A percentile compares a stretch with the other conserved stretches of the same genome.
phyloP scores from a whole-genome alignment of 2,797 vertebrate genomes.

The Aphelocoma californica region DNA sequence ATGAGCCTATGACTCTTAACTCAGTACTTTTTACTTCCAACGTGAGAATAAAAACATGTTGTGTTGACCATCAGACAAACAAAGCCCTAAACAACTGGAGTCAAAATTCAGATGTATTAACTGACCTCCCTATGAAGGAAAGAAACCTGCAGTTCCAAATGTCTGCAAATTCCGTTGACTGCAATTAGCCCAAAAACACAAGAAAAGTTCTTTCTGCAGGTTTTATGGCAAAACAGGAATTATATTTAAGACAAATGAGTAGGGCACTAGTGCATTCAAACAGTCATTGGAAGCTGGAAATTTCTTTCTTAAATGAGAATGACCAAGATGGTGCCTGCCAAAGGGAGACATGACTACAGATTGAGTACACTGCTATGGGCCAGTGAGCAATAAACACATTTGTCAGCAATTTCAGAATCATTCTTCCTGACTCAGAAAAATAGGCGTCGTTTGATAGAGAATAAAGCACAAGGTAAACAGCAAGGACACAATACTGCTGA shows the following conservation, averaged over 20 bases:
- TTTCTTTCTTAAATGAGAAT: neutral
- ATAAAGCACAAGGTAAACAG: neutral
- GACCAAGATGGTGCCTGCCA: neutral
- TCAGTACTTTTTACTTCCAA: neutral
- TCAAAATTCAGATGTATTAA: neutral
- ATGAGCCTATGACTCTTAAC: neutral
- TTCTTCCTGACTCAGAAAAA: neutral
- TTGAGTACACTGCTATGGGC: accelerated
- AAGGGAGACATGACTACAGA: neutral
- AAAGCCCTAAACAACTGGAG: neutral
- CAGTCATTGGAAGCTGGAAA: neutral
- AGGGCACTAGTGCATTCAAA: neutral
- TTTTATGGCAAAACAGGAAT: neutral
- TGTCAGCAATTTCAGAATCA: neutral
- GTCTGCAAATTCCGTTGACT: neutral
- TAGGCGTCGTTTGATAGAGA: accelerated
- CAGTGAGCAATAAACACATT: neutral
- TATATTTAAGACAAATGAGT: neutral
- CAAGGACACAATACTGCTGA: neutral
- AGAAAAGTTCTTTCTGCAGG: neutral
- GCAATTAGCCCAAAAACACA: neutral
- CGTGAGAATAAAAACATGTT: neutral
- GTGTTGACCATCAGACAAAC: neutral
- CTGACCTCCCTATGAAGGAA: neutral
- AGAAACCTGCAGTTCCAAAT: neutral